These are phyloP conservation scores for Cardinalis cardinalis DNA, from an alignment of 2,113 vertebrate genomes.

Conservation along the genomic window DNA sequence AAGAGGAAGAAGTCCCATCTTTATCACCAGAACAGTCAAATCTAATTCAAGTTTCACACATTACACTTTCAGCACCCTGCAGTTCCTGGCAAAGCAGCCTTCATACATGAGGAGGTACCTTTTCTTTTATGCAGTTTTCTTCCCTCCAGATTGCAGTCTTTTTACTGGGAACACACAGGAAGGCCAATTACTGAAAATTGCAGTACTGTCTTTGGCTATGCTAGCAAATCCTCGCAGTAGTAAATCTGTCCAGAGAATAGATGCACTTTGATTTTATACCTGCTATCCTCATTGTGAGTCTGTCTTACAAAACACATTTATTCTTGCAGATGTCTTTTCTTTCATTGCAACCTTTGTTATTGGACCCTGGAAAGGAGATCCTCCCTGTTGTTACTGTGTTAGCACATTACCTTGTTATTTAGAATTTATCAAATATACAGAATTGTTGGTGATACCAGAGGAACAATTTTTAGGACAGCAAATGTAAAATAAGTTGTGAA, in stretches of 20 bases:
- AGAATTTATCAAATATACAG: not conserved
- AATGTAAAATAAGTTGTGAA: not conserved
- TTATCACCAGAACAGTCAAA: not conserved
- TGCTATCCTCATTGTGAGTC: not conserved
- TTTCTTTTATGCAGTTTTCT: not conserved
- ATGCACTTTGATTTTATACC: constrained; percentile 3
- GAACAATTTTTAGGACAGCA: not conserved
- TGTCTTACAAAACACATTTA: constrained; percentile 17
- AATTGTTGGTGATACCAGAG: not conserved
- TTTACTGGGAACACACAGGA: not conserved
- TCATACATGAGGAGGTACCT: not conserved
- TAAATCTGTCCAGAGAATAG: not conserved
- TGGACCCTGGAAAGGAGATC: constrained; percentile 22
- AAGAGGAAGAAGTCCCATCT: not conserved
- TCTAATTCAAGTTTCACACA: not conserved
- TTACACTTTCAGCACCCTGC: not conserved
- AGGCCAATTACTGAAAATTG: not conserved
- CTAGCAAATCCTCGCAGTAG: constrained; percentile 5
- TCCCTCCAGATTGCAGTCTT: not conserved
- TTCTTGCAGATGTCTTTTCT: constrained; percentile 7
- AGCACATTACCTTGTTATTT: not conserved
- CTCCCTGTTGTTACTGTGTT: not conserved
- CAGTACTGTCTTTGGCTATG: not conserved
- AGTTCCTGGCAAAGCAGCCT: not conserved
- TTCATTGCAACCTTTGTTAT: not conserved